These are phyloP conservation scores for Orthosia gracilis DNA, from an alignment of 2,888 invertebrate species.

Conservation along the genomic window DNA sequence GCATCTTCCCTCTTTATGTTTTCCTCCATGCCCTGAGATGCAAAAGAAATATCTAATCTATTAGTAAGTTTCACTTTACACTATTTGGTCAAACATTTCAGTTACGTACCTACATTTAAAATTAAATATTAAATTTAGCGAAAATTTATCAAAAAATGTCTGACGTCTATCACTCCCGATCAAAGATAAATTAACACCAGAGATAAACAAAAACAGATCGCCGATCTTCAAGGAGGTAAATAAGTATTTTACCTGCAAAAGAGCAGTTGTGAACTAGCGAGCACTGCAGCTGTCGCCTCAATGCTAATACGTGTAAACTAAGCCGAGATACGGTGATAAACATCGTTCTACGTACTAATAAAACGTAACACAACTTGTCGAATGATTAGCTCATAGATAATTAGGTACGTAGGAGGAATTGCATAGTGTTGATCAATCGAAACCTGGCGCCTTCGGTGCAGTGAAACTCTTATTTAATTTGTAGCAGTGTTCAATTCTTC, in stretches of 20 bases:
- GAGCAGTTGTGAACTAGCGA: slow-evolving; percentile 58
- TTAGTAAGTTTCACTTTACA: slow-evolving; percentile 51
- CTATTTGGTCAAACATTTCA: slow-evolving; percentile 33
- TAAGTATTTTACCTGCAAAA: slow-evolving; percentile 47
- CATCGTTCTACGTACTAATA: slow-evolving; percentile 63
- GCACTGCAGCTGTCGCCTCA: slow-evolving; percentile 68
- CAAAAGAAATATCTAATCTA: slow-evolving; percentile 21
- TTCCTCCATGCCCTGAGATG: slow-evolving; percentile 51
- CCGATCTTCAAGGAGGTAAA: slow-evolving; percentile 33
- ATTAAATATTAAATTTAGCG: slow-evolving; percentile 19
- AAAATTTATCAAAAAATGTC: background rate
- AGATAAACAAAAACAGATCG: slow-evolving; percentile 45
- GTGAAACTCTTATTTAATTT: background rate
- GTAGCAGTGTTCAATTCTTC: slow-evolving; percentile 9
- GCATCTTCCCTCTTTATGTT: slow-evolving; percentile 50
- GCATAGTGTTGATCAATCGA: slow-evolving; percentile 50
- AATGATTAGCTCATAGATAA: slow-evolving; percentile 54
- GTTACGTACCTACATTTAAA: slow-evolving; percentile 28
- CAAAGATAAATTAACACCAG: slow-evolving; percentile 31
- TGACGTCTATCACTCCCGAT: slow-evolving; percentile 32
- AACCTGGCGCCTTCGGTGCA: background rate
- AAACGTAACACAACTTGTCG: slow-evolving; percentile 54
- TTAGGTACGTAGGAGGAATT: slow-evolving; percentile 25
- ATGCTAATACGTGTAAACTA: slow-evolving; percentile 66
- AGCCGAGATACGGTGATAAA: slow-evolving; percentile 63